Base-by-base conservation (phyloP, 2,888 invertebrate genomes). In the Chorisops tibialis region DNA sequence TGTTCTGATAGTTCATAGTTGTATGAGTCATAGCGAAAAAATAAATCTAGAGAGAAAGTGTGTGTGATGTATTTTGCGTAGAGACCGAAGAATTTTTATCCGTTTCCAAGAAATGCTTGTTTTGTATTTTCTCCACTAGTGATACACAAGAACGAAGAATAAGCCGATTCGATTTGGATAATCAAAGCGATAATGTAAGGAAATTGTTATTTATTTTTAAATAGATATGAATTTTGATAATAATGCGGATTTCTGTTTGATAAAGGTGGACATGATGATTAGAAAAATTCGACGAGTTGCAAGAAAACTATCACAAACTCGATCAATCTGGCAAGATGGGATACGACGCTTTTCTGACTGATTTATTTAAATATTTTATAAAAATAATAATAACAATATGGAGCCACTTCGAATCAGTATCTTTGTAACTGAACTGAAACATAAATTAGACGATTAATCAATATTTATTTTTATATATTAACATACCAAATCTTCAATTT, bases 241-340 rank as follows among this genome's bases (percentile, higher is more conserved):
- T n/a, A 18, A 16, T 59, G 2, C 11, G 21, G 18, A 12, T 38
- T 30, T 38, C 16, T 11, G 12, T 50, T 18, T 14, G 18, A 35
- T 59, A 35, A 14, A 65, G 65, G 59, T 51, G 12, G 65, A 65
- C 18, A 18, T 45, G 16, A 19, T 63, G 16, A 62, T 60, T 24
- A 41, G 59, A 48, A 65, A 63, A 51, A 60, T 65, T 16, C 50
- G 48, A 43, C 47, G 65, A 59, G 61, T 50, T 18, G 62, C 62
- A 12, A 61, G 50, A 41, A 65, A 63, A 62, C 50, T 63, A 35
- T 62, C 63, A 18, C 63, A 63, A 58, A 63, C 65, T 21, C 43
- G 62, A 35, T 38, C 52, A 16, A 59, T 65, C 39, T 65, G 65
- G 65, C 52, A 63, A 48, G 52, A 62, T 45, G 64, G 59, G 38